phyloP scores from a whole-genome alignment of 2,113 vertebrate genomes.

The Peromyscus polionotus region DNA sequence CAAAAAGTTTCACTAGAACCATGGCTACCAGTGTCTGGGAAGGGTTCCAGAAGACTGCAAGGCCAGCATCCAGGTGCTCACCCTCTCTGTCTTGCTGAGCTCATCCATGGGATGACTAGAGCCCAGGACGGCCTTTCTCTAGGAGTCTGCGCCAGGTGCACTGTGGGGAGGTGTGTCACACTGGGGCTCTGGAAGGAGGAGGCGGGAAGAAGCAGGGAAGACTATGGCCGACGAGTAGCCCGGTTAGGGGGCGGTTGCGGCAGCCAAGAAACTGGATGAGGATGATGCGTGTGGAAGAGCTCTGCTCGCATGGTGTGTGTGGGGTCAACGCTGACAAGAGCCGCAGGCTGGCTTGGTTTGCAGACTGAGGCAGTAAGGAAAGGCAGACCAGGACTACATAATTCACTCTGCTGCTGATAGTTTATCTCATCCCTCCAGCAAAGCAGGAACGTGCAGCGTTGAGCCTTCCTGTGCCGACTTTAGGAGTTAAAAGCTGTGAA shows the following conservation, averaged over 20 bases:
- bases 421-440: not conserved
- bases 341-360: not conserved
- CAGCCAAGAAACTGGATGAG: too few species aligned
- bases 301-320: not conserved
- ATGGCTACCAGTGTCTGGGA: too few species aligned
- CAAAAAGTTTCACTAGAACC: not conserved
- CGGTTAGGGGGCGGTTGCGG: not conserved
- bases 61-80: not conserved
- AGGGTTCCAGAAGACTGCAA: accelerated
- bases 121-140: not conserved
- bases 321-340: not conserved
- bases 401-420: not conserved
- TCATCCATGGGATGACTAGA: not conserved
- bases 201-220: not conserved
- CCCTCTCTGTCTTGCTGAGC: not conserved
- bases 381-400: not conserved
- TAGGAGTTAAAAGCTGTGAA: not conserved
- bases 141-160: too few species aligned
- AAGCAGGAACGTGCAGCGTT: not conserved
- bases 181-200: not conserved
- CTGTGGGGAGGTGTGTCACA: not conserved
- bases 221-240: accelerated
- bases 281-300: accelerated
- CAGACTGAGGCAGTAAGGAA: not conserved
- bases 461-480: not conserved